Evolutionary conservation across 2,113 vertebrate species (phyloP).

Genomic region (Lepus timidus): DNA sequence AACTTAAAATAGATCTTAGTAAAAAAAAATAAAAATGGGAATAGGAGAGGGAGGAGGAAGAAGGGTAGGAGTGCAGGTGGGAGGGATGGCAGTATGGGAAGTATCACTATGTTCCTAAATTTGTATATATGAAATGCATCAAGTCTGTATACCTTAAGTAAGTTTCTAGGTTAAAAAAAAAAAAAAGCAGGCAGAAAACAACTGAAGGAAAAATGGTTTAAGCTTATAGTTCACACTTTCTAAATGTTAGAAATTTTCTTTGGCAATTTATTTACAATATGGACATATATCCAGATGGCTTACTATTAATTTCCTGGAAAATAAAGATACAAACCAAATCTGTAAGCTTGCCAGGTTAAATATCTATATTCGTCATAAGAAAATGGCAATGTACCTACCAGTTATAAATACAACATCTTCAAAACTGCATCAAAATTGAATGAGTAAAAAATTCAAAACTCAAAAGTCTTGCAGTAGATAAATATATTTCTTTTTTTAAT

Average conservation of each 20-base stretch:
- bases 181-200: constrained; percentile 12
- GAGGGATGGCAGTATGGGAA: too few relatives aligned
- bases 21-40: too few relatives aligned
- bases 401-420: neutral
- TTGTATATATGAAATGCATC: too few relatives aligned
- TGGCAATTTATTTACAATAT: constrained; percentile 30
- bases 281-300: neutral
- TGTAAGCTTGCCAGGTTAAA: constrained; percentile 22
- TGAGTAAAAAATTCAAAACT: neutral
- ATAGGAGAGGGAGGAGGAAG: too few relatives aligned
- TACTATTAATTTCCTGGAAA: constrained; percentile 19
- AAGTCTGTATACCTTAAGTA: too few relatives aligned
- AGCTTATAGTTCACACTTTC: constrained; percentile 6
- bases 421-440: neutral
- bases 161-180: too few relatives aligned
- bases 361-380: neutral
- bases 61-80: too few relatives aligned
- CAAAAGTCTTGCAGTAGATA: neutral
- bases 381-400: neutral
- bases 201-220: constrained; percentile 38
- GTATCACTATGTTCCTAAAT: too few relatives aligned
- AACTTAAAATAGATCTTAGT: too few relatives aligned
- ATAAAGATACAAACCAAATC: neutral
- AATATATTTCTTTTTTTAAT: neutral
- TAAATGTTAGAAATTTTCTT: constrained; percentile 35